phyloP scores from a whole-genome alignment of 2,888 invertebrate species.

The Entomobrya proxima region DNA sequence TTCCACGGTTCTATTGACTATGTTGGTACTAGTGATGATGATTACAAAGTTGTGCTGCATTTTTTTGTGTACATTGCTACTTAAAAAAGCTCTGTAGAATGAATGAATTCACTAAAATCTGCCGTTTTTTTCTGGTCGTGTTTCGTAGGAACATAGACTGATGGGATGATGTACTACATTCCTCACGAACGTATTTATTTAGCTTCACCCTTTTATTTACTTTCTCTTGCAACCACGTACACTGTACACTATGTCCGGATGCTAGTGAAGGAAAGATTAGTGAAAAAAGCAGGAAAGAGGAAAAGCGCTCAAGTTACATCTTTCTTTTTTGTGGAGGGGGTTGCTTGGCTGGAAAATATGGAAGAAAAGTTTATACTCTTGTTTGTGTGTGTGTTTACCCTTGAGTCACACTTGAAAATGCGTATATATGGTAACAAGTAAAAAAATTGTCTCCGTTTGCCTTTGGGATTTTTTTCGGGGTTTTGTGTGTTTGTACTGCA shows the following conservation, averaged over 20 bases:
- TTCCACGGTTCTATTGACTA: not conserved
- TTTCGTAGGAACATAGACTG: no score
- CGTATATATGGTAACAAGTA: not conserved
- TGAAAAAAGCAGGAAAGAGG: not conserved
- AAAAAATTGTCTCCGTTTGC: not conserved
- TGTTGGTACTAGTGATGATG: not conserved
- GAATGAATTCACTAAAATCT: no score
- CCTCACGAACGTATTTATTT: not conserved
- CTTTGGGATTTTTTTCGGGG: constrained; percentile 44
- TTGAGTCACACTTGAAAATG: constrained; percentile 16
- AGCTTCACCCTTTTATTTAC: constrained; percentile 35
- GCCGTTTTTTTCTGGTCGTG: no score
- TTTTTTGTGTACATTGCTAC: constrained; percentile 4
- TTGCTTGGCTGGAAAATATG: not conserved
- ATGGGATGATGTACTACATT: not conserved
- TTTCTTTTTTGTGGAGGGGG: no score
- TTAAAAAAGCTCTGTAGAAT: not conserved
- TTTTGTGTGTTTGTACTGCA: no score
- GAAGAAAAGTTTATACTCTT: not conserved
- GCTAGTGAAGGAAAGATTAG: constrained; percentile 8
- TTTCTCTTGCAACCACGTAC: constrained; percentile 12
- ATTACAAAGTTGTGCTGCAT: constrained; percentile 28
- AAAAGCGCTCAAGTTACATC: constrained; percentile 5
- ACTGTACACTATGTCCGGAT: no score
- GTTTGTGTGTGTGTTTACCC: constrained; percentile 2